phyloP scores from a whole-genome alignment of 2,888 invertebrate species.

The Cantharis nigra region DNA sequence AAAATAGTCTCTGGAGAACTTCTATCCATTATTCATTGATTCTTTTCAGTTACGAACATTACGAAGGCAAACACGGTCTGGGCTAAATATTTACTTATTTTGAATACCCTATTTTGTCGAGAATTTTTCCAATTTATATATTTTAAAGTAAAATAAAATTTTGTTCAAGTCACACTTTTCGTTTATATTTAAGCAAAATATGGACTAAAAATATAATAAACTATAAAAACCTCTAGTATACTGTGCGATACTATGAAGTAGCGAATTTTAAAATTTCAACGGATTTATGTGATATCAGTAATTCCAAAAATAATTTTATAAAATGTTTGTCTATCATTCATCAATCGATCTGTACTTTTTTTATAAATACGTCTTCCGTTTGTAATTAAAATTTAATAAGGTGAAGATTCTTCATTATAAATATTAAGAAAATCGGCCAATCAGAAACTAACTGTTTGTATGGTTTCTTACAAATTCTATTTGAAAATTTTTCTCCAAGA shows the following conservation, averaged over 20 bases:
- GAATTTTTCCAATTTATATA: slow-evolving; percentile 3
- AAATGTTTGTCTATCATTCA: background rate
- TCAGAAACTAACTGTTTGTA: too few species aligned
- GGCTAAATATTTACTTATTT: slow-evolving; percentile 43
- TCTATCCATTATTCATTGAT: slow-evolving; percentile 49
- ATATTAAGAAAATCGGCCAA: background rate
- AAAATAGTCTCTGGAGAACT: slow-evolving; percentile 44
- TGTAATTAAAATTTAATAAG: background rate
- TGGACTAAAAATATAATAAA: background rate
- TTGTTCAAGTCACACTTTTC: background rate
- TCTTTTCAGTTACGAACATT: slow-evolving; percentile 37
- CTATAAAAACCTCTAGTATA: too few species aligned
- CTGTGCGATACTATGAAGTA: too few species aligned
- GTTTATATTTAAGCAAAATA: background rate
- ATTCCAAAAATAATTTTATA: background rate
- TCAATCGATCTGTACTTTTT: background rate
- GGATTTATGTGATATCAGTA: background rate
- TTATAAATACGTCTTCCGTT: background rate
- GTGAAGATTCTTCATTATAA: background rate
- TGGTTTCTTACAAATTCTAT: background rate
- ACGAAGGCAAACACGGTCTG: slow-evolving; percentile 35
- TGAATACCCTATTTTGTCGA: slow-evolving; percentile 12
- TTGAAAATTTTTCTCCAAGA: too few species aligned
- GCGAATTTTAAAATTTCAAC: background rate
- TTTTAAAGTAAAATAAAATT: background rate